Evolutionary conservation across 2,797 vertebrate genomes (phyloP).

Genomic region (Lophius americanus): DNA sequence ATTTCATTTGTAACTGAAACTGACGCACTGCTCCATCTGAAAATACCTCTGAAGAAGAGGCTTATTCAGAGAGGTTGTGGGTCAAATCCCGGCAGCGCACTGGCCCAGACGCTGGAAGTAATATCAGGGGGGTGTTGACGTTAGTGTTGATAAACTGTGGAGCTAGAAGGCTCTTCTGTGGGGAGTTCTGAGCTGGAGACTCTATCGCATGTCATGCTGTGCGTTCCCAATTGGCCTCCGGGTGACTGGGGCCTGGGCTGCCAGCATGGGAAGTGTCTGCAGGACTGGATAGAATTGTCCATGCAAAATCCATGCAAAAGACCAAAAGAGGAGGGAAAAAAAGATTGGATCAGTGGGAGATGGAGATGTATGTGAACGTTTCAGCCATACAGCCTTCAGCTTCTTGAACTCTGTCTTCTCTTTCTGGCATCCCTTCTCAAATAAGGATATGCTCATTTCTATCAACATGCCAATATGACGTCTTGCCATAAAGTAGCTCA

Average conservation of each 20-base stretch:
- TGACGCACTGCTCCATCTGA: slow-evolving; percentile 11
- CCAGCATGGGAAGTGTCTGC: slow-evolving; percentile 25
- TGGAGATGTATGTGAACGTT: slow-evolving; percentile 74
- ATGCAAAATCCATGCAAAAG: slow-evolving; percentile 15
- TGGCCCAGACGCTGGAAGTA: slow-evolving; percentile 47
- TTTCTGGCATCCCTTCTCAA: too few species aligned
- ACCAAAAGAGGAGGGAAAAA: slow-evolving; percentile 15
- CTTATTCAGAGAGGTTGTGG: slow-evolving; percentile 39
- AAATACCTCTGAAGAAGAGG: slow-evolving; percentile 30
- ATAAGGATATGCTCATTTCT: too few species aligned
- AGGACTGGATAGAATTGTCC: slow-evolving; percentile 35
- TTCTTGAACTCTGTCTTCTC: slow-evolving; percentile 64
- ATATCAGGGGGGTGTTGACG: slow-evolving; percentile 43
- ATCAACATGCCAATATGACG: too few species aligned
- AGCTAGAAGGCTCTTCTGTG: slow-evolving; percentile 46
- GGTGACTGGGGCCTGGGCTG: slow-evolving; percentile 22
- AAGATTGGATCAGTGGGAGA: slow-evolving; percentile 43
- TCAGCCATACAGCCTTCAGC: slow-evolving; percentile 73
- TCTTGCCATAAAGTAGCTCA: too few species aligned
- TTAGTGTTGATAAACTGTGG: slow-evolving; percentile 63
- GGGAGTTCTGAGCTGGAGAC: slow-evolving; percentile 35
- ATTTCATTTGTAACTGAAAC: slow-evolving; percentile 37
- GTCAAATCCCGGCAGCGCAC: slow-evolving; percentile 52
- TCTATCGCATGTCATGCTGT: slow-evolving; percentile 52
- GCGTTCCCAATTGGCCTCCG: slow-evolving; percentile 36